Evolutionary conservation across 2,888 invertebrate species (phyloP).

Genomic region (Thera obeliscata): DNA sequence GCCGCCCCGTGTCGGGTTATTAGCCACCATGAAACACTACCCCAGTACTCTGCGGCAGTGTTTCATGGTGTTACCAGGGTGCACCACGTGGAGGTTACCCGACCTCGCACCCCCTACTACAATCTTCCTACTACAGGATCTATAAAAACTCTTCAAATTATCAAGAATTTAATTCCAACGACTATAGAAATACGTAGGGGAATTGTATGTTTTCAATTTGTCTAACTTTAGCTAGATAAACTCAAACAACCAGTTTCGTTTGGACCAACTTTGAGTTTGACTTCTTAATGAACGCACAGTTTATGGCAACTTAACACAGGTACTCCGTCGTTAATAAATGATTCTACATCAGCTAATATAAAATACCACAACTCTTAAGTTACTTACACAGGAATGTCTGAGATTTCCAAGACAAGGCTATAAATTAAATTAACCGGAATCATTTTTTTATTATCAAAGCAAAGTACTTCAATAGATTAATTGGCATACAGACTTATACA

Average conservation of each 20-base stretch:
- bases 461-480: neutral
- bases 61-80: too few relatives aligned
- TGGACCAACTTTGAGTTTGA: constrained; percentile 12
- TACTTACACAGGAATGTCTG: too few relatives aligned
- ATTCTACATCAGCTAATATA: neutral
- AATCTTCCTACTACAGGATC: too few relatives aligned
- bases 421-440: too few relatives aligned
- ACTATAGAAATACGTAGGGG: constrained; percentile 8
- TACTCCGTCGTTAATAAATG: neutral
- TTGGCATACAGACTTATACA: neutral
- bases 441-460: too few relatives aligned
- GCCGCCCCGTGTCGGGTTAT: too few relatives aligned
- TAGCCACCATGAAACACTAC: too few relatives aligned
- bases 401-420: too few relatives aligned
- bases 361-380: neutral
- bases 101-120: too few relatives aligned
- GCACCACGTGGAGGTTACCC: too few relatives aligned
- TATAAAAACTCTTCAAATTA: neutral
- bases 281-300: neutral
- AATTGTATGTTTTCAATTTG: constrained; percentile 10
- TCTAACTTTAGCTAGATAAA: constrained; percentile 18
- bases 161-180: neutral
- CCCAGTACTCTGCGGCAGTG: too few relatives aligned
- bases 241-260: constrained; percentile 22
- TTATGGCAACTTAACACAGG: neutral